Evolutionary conservation across 2,888 invertebrate genomes (phyloP), one percentile per base, ranked within the genome.

Genomic region (Apamea crenata): DNA sequence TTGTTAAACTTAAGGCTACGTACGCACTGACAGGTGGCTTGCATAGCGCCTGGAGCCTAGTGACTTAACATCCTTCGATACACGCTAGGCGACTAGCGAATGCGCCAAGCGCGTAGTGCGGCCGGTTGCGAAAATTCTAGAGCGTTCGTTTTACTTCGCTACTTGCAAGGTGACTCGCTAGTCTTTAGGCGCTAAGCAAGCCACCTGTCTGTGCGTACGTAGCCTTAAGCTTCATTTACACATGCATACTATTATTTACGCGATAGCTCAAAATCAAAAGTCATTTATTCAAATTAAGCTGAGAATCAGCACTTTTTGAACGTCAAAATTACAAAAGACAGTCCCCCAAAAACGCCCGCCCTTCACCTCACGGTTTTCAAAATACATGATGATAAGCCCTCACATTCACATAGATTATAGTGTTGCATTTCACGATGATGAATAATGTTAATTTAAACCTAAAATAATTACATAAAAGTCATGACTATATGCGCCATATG

Each of bases 191-290:
- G 36, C 5, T 36, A 36, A 36, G 5, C 36, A 36, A 36, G 36
- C 36, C 36, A 36, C 36, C 36, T 36, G 36, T 36, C 36, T 5
- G 36, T 36, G 36, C 36, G 36, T 36, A 36, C 36, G 36, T 36
- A 36, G 36, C 36, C 36, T 36, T 36, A 36, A 80, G 79, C 47
- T 53, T 36, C 18, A 44, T 71, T 61, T 71, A 84, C 59, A 67
- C 29, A n/a, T 59, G 36, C 16, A 32, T 25, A 32, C n/a, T 2
- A 53, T 68, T 67, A 61, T 53, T 40, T 65, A 5, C 32, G 40
- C 29, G 59, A 50, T 53, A 21, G 16, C 10, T n/a, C n/a, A n/a
- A n/a, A n/a, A n/a, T n/a, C n/a, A n/a, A n/a, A n/a, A n/a, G n/a
- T n/a, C n/a, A n/a, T n/a, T n/a, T n/a, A n/a, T n/a, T n/a, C n/a